Evolutionary conservation across 2,888 invertebrate species (phyloP), one percentile per base, ranked within the genome.

Genomic region (Lomographa bimaculata): DNA sequence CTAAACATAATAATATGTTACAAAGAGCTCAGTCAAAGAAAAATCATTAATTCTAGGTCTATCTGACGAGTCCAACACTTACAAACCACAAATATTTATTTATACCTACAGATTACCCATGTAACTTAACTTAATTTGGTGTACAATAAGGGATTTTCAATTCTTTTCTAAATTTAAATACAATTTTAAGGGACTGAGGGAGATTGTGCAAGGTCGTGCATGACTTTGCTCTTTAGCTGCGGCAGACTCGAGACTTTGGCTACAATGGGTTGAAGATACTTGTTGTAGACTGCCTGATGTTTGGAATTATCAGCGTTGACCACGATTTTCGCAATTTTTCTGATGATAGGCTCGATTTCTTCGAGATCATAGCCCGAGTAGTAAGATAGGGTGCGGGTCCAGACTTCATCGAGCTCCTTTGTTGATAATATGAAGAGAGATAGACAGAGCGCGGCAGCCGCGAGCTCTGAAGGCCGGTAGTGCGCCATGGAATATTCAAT

Each of bases 391-490:
- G 94, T 94, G 6, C 92, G 90, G 0, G 92, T 94, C 97, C 97
- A 97, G 19, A 83, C 71, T 0, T 76, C 92, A 52, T 78, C 79
- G 46, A 65, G 71, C 46, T 29, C 78, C 69, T 54, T 89, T 63
- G 82, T 90, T 57, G 91, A 87, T 9, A 95, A 86, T 8, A 92
- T 62, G 37, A 84, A 73, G 0, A 90, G 70, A 1, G 96, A 92
- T 5, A 97, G 89, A 71, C 94, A 96, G 37, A 96, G 90, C 3
- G 96, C 93, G 2, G 95, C 94, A 4, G 95, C 96, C 21, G 97
- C 95, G 39, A 97, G 90, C 57, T 95, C 90, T 0, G 98, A 98
- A 0, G 98, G 97, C 43, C 91, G 90, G 62, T 94, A 91, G 61
- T 94, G 92, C 8, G 94, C 92, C 90, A 97, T 91, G 6, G 92